Base-by-base conservation (phyloP, 2,888 invertebrate genomes). In the Agrochola lota region DNA sequence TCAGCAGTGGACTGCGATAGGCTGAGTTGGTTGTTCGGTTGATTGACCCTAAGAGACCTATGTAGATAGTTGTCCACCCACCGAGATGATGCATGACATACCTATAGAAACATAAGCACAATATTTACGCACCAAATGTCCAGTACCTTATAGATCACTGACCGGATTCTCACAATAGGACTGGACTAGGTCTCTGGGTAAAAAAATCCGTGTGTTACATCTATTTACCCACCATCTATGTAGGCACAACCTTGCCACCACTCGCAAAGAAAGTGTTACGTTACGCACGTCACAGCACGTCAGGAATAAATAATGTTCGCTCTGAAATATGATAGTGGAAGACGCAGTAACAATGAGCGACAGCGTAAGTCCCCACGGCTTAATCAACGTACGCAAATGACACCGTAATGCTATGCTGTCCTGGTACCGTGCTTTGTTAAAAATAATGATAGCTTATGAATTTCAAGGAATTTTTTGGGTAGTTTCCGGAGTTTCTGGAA, bases 241-340 rank as follows among this genome's bases (percentile, higher is more conserved):
- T 35, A 23, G 40, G 40, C 43, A 15, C 26, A 57, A 73, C 30
- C 30, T n/a, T n/a, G n/a, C n/a, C 26, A 43, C 11, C 59, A 30
- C n/a, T 62, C 55, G 15, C 55, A 62, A n/a, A 64, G 46, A 85
- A 67, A 52, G 75, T 64, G 52, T 78, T 59, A 71, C 26, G 71
- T 87, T 74, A 72, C 75, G 26, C 63, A 74, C 63, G 77, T 77
- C 75, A 84, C 77, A 78, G 57, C 52, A 66, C 46, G 76, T 84
- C 70, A 75, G 46, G 76, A 81, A 79, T 85, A 81, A 76, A 85
- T 87, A 79, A 87, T 87, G 74, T 66, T 77, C 20, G 57, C 74
- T 70, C 62, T 85, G 85, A 78, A 85, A 87, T 87, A 87, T 79
- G 82, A 89, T 78, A 88, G 80, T 72, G 62, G 69, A 78, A 81